Evolutionary conservation across 2,113 vertebrate species (phyloP).

Genomic region (Lophotis ruficrista): DNA sequence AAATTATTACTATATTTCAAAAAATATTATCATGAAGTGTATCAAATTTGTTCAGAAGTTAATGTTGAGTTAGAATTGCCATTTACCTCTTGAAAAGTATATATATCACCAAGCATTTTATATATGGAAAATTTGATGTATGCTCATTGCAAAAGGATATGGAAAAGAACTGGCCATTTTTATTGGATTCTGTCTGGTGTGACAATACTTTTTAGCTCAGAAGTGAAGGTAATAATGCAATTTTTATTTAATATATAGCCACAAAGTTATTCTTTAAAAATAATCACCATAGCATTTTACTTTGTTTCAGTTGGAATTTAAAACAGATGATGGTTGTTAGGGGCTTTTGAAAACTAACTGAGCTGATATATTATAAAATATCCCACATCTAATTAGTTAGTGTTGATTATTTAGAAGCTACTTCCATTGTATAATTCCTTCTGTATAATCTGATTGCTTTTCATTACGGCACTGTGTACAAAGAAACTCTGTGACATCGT

Average conservation of each 20-base stretch:
- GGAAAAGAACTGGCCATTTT: conserved; percentile 28
- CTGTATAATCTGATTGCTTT: neutral
- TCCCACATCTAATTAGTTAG: neutral
- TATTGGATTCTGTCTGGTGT: conserved; percentile 30
- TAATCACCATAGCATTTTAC: conserved; percentile 6
- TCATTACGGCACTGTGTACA: neutral
- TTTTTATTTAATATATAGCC: conserved; percentile 24
- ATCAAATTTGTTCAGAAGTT: conserved; percentile 36
- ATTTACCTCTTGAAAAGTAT: neutral
- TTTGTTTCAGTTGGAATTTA: conserved; percentile 17
- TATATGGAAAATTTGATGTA: conserved; percentile 13
- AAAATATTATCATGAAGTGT: conserved; percentile 10
- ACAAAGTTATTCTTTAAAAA: conserved; percentile 23
- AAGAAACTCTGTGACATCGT: neutral
- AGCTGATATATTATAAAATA: neutral
- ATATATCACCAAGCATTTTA: conserved; percentile 13
- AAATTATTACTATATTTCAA: conserved; percentile 38
- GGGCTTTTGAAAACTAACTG: neutral
- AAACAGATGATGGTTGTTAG: conserved; percentile 17
- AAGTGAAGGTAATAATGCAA: conserved; percentile 32
- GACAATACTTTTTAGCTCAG: conserved; percentile 32
- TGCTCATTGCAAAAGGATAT: neutral
- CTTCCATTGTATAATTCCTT: neutral
- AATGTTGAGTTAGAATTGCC: neutral
- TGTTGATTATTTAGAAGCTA: neutral